Percentiles rank a stretch among this genome's conserved stretches.
phyloP scores from a whole-genome alignment of 2,888 invertebrate species.

The Cryptus viduatorius region DNA sequence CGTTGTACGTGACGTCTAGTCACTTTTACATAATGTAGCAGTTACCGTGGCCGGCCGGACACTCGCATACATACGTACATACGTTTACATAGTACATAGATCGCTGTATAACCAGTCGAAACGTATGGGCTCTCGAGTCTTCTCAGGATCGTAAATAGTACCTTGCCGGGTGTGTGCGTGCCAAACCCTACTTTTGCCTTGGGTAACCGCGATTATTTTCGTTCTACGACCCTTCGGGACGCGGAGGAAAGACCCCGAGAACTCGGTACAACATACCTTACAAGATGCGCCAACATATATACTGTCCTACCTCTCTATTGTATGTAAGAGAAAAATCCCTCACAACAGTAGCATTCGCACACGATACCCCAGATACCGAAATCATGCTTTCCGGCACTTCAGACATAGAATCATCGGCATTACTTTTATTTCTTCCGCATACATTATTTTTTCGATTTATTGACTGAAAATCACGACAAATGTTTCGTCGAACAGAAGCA shows the following conservation, averaged over 20 bases:
- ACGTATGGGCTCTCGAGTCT: conserved; percentile 48
- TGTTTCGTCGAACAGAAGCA: neutral
- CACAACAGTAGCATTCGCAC: neutral
- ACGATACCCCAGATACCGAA: conserved; percentile 1
- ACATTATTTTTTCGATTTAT: neutral
- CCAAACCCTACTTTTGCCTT: conserved; percentile 60
- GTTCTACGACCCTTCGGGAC: conserved; percentile 45
- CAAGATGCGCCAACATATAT: conserved; percentile 47
- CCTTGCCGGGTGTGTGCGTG: conserved; percentile 58
- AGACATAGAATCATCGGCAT: neutral
- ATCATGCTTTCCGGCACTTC: neutral
- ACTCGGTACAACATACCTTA: conserved; percentile 36
- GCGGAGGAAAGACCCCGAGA: conserved; percentile 26
- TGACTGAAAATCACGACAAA: neutral
- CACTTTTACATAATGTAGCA: conserved; percentile 65
- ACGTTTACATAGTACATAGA: conserved; percentile 34
- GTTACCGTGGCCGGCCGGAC: conserved; percentile 57
- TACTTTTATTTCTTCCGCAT: neutral
- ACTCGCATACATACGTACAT: conserved; percentile 41
- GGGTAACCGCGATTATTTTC: conserved; percentile 61
- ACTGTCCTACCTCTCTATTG: neutral
- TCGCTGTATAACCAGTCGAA: conserved; percentile 40
- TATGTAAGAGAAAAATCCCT: conserved; percentile 5
- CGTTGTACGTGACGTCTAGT: conserved; percentile 57
- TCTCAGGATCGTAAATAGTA: conserved; percentile 60